Evolutionary conservation across 2,888 invertebrate genomes (phyloP), one percentile per base, ranked within the genome.

Genomic region (Hypsopygia costalis): DNA sequence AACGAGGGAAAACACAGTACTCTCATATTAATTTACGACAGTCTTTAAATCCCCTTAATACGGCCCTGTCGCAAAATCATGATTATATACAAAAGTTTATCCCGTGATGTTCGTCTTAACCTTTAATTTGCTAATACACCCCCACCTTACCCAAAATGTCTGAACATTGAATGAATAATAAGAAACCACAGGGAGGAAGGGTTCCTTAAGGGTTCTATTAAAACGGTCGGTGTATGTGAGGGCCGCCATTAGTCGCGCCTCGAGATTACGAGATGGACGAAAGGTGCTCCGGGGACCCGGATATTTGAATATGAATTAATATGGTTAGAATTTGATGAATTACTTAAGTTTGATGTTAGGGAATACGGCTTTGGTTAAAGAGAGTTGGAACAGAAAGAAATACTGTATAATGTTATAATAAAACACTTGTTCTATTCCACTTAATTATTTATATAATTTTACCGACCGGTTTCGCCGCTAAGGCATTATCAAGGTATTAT

Each of bases 301-400:
- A 52, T 57, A 60, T 60, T 61, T 58, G 53, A 61, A 60, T 60
- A 58, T 53, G 55, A 61, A 61, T 60, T 11, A 22, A 10, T 22
- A 9, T 6, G 1, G 20, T 6, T 25, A 7, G 25, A 25, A 25
- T 25, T 25, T 25, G 25, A 25, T 7, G 25, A 6, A 25, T 25
- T 2, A 25, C 25, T n/a, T 8, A 25, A 25, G n/a, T 25, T 2
- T 1, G 25, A n/a, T 25, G 6, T 25, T 16, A 3, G n/a, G n/a
- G n/a, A n/a, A n/a, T n/a, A n/a, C n/a, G n/a, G n/a, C n/a, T n/a
- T n/a, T n/a, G n/a, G n/a, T n/a, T n/a, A n/a, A n/a, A n/a, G 21
- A 21, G 21, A 21, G 4, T 21, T 21, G 21, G 3, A 21, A 21
- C 21, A 21, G 21, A 21, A 21, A 21, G n/a, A n/a, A n/a, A n/a